Evolutionary conservation across 2,113 vertebrate species (phyloP).

Genomic region (Sialia sialis): DNA sequence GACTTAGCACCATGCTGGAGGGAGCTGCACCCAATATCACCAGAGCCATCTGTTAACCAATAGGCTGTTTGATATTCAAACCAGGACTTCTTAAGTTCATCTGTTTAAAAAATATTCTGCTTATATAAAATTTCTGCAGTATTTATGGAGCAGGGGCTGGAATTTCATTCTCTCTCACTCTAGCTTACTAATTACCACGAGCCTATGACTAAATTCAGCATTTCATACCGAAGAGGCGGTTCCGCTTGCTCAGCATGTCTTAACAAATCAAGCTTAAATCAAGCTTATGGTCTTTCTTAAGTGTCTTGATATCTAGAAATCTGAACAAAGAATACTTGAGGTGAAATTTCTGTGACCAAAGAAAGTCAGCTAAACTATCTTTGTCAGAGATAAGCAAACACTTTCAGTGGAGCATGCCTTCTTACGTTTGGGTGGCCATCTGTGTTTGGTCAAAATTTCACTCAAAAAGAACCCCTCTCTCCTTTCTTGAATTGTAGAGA

Average conservation of each 20-base stretch:
- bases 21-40: background rate
- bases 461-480: background rate
- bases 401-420: background rate
- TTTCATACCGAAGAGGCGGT: background rate
- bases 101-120: background rate
- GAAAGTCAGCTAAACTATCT: background rate
- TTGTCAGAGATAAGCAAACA: background rate
- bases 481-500: background rate
- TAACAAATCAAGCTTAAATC: background rate
- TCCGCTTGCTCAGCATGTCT: background rate
- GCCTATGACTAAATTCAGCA: background rate
- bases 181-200: background rate
- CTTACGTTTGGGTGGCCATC: background rate
- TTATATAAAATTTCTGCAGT: background rate
- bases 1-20: background rate
- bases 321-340: background rate
- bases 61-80: background rate
- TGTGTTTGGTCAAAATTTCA: background rate
- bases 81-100: background rate
- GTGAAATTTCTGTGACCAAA: background rate
- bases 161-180: background rate
- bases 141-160: background rate
- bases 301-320: background rate
- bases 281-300: background rate
- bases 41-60: background rate